These are phyloP conservation scores for Euwallacea fornicatus DNA, from an alignment of 1,140 invertebrate species.

Conservation along the genomic window DNA sequence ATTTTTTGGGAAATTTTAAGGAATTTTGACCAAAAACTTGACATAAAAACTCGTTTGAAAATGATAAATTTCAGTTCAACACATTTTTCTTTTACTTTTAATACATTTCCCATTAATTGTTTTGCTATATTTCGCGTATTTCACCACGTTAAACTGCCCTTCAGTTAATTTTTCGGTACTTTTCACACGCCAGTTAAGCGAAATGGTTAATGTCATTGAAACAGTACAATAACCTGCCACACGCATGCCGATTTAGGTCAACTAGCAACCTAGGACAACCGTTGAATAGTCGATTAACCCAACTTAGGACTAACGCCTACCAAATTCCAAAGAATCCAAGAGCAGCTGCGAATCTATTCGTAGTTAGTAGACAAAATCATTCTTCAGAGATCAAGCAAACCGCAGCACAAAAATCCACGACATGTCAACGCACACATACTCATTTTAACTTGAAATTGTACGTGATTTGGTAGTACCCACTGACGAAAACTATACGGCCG, in stretches of 20 bases:
- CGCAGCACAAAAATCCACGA: slow-evolving; percentile 3
- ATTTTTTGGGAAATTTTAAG: too few species aligned
- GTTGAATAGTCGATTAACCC: slow-evolving; percentile 16
- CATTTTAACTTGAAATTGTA: neutral
- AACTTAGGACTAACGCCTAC: slow-evolving; percentile 41
- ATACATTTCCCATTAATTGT: neutral
- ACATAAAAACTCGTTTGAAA: too few species aligned
- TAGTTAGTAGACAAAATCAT: neutral
- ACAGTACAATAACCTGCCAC: neutral
- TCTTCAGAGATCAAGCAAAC: neutral
- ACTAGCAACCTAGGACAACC: slow-evolving; percentile 5
- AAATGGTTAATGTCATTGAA: slow-evolving; percentile 24
- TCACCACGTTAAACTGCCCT: neutral
- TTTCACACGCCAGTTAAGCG: slow-evolving; percentile 21
- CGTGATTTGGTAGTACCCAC: neutral
- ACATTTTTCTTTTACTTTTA: neutral
- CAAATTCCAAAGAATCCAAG: slow-evolving; percentile 43
- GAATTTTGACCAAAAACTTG: too few species aligned
- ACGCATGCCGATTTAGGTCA: slow-evolving; percentile 18
- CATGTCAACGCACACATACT: slow-evolving; percentile 19
- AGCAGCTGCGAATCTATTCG: slow-evolving; percentile 4
- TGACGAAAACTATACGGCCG: slow-evolving; percentile 1
- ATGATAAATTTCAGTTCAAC: too few species aligned
- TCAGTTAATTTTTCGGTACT: neutral
- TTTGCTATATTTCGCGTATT: neutral